A percentile compares a stretch with the other conserved stretches of the same genome.
Conservation (phyloP, 1,140 invertebrate genomes). For the Diprion similis region DNA sequence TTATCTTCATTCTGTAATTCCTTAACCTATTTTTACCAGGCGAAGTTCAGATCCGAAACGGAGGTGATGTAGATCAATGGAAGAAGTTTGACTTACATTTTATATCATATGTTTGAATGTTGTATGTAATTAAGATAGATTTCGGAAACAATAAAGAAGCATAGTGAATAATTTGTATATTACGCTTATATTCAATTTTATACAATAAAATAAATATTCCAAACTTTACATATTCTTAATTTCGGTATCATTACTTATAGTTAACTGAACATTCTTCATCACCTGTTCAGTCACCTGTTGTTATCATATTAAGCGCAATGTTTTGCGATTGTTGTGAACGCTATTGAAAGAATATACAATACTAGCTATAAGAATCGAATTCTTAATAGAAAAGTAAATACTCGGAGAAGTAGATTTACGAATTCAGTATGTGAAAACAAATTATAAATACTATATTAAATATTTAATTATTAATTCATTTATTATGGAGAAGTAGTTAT, state of each 20-base stretch:
- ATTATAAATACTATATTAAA: too few relatives aligned
- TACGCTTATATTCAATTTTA: conserved; percentile 55
- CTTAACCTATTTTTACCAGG: conserved; percentile 63
- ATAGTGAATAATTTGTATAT: conserved; percentile 57
- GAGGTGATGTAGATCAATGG: conserved; percentile 59
- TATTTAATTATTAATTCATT: conserved; percentile 9
- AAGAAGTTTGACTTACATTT: conserved; percentile 57
- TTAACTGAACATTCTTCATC: neutral
- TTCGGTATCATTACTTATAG: neutral
- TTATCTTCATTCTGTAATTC: conserved; percentile 33
- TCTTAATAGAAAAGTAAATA: too few relatives aligned
- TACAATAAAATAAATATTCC: conserved; percentile 47
- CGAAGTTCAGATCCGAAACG: conserved; percentile 65
- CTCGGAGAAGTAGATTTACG: too few relatives aligned
- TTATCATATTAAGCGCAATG: neutral
- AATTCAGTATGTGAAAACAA: too few relatives aligned
- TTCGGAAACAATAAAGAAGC: conserved; percentile 54
- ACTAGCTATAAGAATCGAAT: neutral
- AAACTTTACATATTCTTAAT: conserved; percentile 13
- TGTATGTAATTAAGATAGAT: conserved; percentile 60
- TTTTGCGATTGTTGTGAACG: neutral
- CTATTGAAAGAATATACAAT: neutral
- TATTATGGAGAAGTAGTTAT: conserved; percentile 41
- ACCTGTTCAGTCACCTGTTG: neutral
- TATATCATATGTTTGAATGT: conserved; percentile 60